Conservation (phyloP, 2,888 invertebrate genomes). For the Lordiphosa fenestrarum region DNA sequence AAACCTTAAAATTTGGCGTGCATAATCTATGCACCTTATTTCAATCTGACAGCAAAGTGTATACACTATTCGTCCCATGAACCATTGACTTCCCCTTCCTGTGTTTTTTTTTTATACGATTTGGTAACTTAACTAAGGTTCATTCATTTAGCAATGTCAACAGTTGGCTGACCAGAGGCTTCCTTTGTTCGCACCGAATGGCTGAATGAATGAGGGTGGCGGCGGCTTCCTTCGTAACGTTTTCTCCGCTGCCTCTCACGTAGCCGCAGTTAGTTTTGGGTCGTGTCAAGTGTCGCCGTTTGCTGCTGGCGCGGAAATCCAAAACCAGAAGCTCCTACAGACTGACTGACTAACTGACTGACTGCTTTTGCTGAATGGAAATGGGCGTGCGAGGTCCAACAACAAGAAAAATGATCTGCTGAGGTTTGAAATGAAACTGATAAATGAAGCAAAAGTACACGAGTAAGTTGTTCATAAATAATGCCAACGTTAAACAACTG, state of each 20-base stretch:
- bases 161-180: constrained; percentile 66
- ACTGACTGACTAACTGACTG: constrained; percentile 18
- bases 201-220: constrained; percentile 25
- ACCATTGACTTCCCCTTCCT: constrained; percentile 8
- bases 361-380: constrained; percentile 22
- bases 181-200: constrained; percentile 48
- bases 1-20: no score
- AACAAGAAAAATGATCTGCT: constrained; percentile 43
- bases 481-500: constrained; percentile 49
- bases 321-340: constrained; percentile 30
- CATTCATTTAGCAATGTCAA: constrained; percentile 61
- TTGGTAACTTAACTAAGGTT: constrained; percentile 52
- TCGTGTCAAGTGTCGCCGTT: constrained; percentile 64
- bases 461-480: constrained; percentile 24
- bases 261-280: constrained; percentile 49
- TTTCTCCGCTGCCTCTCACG: constrained; percentile 27
- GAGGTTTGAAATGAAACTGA: constrained; percentile 47
- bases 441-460: constrained; percentile 41
- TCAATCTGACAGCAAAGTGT: constrained; percentile 3
- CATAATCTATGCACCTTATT: no score
- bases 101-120: constrained; percentile 30
- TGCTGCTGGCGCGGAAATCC: constrained; percentile 55
- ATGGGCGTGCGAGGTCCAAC: constrained; percentile 48
- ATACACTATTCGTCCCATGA: constrained; percentile 2
- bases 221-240: constrained; percentile 6